Base-by-base conservation (phyloP, 2,888 invertebrate genomes). In the Gymnosoma rotundatum region DNA sequence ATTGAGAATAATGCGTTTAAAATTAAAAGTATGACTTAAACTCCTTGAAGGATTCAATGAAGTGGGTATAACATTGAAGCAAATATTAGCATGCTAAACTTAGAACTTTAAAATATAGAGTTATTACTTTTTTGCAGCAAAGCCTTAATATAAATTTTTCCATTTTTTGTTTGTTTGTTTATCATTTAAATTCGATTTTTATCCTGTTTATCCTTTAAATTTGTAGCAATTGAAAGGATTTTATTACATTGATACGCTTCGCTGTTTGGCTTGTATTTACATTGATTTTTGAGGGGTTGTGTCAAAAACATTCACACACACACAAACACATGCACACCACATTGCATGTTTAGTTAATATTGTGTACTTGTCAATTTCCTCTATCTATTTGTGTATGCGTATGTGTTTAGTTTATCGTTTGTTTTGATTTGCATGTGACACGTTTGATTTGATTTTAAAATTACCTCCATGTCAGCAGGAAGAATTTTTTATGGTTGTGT, bases 121-220 rank as follows among this genome's bases (percentile, higher is more conserved):
- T 32, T 32, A 32, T 32, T 2, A 32, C 32, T 32, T 32, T 32
- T 32, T 32, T 32, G 32, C 32, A 32, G 32, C 32, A 32, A 32
- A 32, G 32, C 0, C 8, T 32, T 32, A 32, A 6, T 32, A 32
- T 2, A 32, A 32, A 2, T 52, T 9, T 56, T 60, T 16, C 20
- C 14, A 3, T 18, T 0, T 25, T 20, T 38, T n/a, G n/a, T n/a
- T 18, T n/a, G 18, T 38, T 58, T 90, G 91, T 90, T 90, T 90
- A 88, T 89, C 89, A 87, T 90, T 90, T 89, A 90, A 90, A 90
- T 90, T 90, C 89, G 90, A 90, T 90, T 90, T 90, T 90, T 88
- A 90, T 90, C 90, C 89, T 88, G 88, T 90, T 90, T 90, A 90
- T 90, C 89, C 89, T 87, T 89, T 88, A 89, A 91, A 90, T 90